These are phyloP conservation scores for Xiphias gladius DNA, from an alignment of 2,113 vertebrate species.

Conservation along the genomic window DNA sequence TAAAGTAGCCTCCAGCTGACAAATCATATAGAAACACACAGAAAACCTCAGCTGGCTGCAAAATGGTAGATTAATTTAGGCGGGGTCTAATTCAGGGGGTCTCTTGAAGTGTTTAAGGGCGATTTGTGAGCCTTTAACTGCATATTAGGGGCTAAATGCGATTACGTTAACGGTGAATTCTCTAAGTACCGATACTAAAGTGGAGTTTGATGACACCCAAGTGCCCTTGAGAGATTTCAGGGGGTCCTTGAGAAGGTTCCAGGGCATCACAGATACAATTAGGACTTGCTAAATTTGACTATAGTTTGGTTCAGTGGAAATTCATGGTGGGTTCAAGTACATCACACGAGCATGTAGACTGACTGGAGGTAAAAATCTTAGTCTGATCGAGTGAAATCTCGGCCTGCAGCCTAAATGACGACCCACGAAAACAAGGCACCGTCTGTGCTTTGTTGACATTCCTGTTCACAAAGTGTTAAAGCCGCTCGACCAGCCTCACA, in stretches of 20 bases:
- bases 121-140: conserved; percentile 8
- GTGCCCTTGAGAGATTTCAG: not conserved
- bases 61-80: not conserved
- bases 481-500: not conserved
- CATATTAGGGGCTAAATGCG: conserved; percentile 4
- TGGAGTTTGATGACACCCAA: conserved; percentile 25
- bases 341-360: too few relatives aligned
- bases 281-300: not conserved
- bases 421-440: not conserved
- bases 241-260: not conserved
- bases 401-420: not conserved
- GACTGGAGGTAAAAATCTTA: not conserved
- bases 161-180: conserved; percentile 23
- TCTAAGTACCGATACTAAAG: not conserved
- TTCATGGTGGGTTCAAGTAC: not conserved
- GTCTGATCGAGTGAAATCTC: not conserved
- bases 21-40: conserved; percentile 32
- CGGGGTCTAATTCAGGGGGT: conserved; percentile 16
- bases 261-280: not conserved
- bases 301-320: not conserved
- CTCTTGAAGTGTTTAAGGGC: not conserved
- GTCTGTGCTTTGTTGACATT: not conserved
- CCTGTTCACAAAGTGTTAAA: not conserved
- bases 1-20: conserved; percentile 43
- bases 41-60: conserved; percentile 15